A percentile compares a stretch with the other conserved stretches of the same genome.
phyloP scores from a whole-genome alignment of 2,113 vertebrate genomes.

The Tinamus guttatus region DNA sequence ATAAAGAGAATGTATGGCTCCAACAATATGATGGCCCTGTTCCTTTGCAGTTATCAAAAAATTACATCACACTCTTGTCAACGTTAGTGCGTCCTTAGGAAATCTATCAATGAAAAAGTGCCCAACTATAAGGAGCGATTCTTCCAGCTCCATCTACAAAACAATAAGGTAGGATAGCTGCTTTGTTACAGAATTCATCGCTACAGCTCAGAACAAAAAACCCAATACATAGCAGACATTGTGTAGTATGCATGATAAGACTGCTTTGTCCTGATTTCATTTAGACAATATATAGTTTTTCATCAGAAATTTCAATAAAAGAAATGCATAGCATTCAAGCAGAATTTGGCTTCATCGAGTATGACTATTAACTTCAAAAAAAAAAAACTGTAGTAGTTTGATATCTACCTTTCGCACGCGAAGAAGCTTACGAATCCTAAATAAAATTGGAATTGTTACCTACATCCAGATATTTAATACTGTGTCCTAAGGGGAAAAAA shows the following conservation, averaged over 20 bases:
- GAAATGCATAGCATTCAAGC: not conserved
- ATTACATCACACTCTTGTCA: not conserved
- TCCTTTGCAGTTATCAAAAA: constrained; percentile 35
- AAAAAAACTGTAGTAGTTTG: not conserved
- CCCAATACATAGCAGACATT: not conserved
- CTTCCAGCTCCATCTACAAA: not conserved
- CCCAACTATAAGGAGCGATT: not conserved
- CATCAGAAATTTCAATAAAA: not conserved
- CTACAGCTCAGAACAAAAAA: not conserved
- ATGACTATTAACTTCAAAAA: too few species aligned
- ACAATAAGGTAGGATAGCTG: not conserved
- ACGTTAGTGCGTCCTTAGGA: constrained; percentile 44
- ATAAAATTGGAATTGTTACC: not conserved
- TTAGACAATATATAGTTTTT: not conserved
- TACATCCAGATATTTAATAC: not conserved
- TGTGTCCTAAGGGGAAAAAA: not conserved
- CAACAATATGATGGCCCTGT: not conserved
- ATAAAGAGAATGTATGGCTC: not conserved
- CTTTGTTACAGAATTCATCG: not conserved
- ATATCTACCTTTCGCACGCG: not conserved
- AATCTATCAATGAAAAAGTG: not conserved
- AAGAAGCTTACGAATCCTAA: not conserved
- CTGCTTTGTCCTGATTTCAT: not conserved
- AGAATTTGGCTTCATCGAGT: not conserved
- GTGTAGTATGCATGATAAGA: not conserved